Base-by-base conservation (phyloP, 2,113 vertebrate species). In the Phaethornis superciliosus region DNA sequence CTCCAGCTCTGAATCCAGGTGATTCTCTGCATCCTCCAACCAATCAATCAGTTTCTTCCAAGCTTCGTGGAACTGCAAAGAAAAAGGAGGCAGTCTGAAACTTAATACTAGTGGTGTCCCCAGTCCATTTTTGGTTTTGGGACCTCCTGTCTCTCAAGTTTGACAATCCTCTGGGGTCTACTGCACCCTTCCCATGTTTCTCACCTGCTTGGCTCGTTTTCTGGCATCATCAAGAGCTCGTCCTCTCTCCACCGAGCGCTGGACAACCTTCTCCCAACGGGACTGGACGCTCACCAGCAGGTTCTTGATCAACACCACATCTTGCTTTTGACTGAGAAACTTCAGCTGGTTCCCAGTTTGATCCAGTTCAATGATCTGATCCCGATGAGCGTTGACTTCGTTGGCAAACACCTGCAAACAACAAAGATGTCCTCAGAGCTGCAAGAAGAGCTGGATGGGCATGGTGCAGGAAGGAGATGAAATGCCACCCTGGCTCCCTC, bases 261-360 rank as follows among this genome's bases (percentile, higher is more conserved):
- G 99, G 28, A 99, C 99, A 54, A 99, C 98, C 93, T 99, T 99
- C 98, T 99, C 99, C 99, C 99, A 99, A 64, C 99, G 99, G 6
- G 99, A 98, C 97, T 99, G 99, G 52, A 99, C 99, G 6, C 99
- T 99, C 55, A 99, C 98, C 95, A 99, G 97, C 93, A 99, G 98
- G 96, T 99, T 99, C 96, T 99, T 99, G 96, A 99, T 99, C 69
- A 99, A 97, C 63, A 99, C 99, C 83, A 99, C 99, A 0, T 99
- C 99, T 96, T 99, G 99, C 96, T 99, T 99, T 89, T 99, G 97
- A 95, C 99, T 99, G 94, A 99, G 98, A 44, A 99, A 99, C 90
- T 99, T 99, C 20, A 99, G 97, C 96, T 99, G 99, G 93, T 99
- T 99, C 4, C 99, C 99, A 0, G 98, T 99, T 97, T 99, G 99